A percentile compares a stretch with the other conserved stretches of the same genome.
phyloP scores from a whole-genome alignment of 2,888 invertebrate genomes.

The Drosophila monieri region DNA sequence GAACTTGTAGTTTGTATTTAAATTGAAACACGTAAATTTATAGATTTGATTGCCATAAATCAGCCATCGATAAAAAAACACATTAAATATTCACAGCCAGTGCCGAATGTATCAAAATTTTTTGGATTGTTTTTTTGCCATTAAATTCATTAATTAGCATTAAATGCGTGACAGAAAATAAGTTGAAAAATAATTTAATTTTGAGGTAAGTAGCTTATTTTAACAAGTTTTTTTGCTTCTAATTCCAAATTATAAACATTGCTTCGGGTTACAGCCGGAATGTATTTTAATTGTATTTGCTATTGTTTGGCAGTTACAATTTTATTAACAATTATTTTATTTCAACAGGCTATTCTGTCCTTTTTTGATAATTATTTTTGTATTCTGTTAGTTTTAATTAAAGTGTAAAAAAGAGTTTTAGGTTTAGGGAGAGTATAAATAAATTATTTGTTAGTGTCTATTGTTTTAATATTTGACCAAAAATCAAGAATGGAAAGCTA shows the following conservation, averaged over 20 bases:
- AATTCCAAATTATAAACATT: conserved; percentile 3
- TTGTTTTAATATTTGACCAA: not conserved
- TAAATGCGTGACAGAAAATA: conserved; percentile 20
- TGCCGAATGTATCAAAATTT: conserved; percentile 4
- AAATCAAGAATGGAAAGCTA: too few relatives aligned
- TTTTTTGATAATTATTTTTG: conserved; percentile 12
- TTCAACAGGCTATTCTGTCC: conserved; percentile 5
- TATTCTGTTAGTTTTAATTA: not conserved
- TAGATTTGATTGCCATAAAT: conserved; percentile 37
- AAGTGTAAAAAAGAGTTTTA: not conserved
- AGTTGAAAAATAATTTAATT: conserved; percentile 34
- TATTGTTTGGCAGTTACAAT: conserved; percentile 15
- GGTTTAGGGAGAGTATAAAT: not conserved
- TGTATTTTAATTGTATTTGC: conserved; percentile 9
- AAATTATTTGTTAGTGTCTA: not conserved
- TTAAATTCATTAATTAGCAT: conserved; percentile 32
- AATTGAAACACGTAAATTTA: conserved; percentile 40
- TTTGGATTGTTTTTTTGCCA: conserved; percentile 8
- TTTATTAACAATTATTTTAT: conserved; percentile 21
- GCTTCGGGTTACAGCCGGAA: conserved; percentile 10
- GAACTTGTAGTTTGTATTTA: conserved; percentile 28
- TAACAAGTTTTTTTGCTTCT: conserved; percentile 20
- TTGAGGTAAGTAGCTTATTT: conserved; percentile 5
- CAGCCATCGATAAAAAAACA: conserved; percentile 5
- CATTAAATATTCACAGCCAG: not conserved